Evolutionary conservation across 2,888 invertebrate genomes (phyloP), one percentile per base, ranked within the genome.

Genomic region (Dasysyrphus tricinctus): DNA sequence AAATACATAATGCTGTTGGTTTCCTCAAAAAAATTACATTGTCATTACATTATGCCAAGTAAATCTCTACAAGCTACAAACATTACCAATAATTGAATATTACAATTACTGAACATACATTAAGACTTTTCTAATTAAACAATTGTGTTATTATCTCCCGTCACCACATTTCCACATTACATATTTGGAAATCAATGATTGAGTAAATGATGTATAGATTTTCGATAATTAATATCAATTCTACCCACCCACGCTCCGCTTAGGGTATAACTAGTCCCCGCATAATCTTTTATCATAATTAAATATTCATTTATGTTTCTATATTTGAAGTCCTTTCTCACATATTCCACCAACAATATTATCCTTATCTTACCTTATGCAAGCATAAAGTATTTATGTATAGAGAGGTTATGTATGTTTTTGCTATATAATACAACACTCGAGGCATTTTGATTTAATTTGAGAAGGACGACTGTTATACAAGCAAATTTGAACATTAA

Each of bases 361-460:
- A 44, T 44, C 67, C 80, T 80, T 74, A 78, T 85, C 74, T 73
- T 57, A 69, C 39, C 59, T 72, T 57, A 49, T 44, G 65, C 83
- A 79, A 51, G 32, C 74, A 67, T 75, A 81, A 67, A 59, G n/a
- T n/a, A n/a, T n/a, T n/a, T 54, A 67, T 44, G 2, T 59, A 32
- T 34, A 24, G 6, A 24, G 2, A 1, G 8, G 19, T 19, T 54
- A n/a, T 16, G 6, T 67, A 67, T 49, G 16, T 19, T 34, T 67
- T 67, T 19, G 24, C 49, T 54, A 39, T 54, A 39, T 24, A 24
- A 24, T 29, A 49, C 39, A 54, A 42, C 75, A 75, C 78, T 79
- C 65, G 39, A 82, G 81, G 86, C 86, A 54, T 75, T 82, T 72
- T 72, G 82, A 79, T 82, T 81, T 81, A 86, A 86, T 86, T 82